A percentile compares a stretch with the other conserved stretches of the same genome.
These are phyloP conservation scores for Edolisoma coerulescens DNA, from an alignment of 2,113 vertebrate species.

Conservation along the genomic window DNA sequence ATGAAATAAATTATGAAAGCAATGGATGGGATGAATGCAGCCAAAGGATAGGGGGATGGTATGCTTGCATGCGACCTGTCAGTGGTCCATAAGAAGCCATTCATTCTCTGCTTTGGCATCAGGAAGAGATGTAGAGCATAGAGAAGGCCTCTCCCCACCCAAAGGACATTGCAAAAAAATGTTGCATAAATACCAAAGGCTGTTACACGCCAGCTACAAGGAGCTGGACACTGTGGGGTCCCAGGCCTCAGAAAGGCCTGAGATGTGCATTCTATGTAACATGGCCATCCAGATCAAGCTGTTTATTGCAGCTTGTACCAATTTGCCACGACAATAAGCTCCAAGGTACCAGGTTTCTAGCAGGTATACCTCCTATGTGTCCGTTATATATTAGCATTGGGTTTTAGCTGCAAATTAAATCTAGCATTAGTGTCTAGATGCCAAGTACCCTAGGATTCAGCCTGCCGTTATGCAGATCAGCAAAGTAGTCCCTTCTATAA, in stretches of 20 bases:
- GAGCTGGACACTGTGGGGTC: not conserved
- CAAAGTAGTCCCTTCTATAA: not conserved
- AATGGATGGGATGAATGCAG: not conserved
- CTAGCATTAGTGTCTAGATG: not conserved
- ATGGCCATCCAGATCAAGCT: not conserved
- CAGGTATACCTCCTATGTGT: not conserved
- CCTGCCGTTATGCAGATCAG: not conserved
- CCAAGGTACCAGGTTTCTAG: not conserved
- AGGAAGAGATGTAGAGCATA: not conserved
- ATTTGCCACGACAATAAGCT: not conserved
- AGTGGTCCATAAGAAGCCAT: not conserved
- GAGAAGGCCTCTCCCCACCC: not conserved
- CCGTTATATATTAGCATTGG: not conserved
- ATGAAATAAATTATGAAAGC: not conserved
- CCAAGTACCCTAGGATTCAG: not conserved
- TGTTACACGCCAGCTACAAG: not conserved
- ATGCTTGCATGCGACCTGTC: not conserved
- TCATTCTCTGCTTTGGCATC: not conserved
- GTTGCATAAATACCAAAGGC: not conserved
- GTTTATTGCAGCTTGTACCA: not conserved
- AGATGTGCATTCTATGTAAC: not conserved
- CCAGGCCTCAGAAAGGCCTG: not conserved
- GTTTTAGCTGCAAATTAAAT: not conserved
- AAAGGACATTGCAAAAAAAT: not conserved
- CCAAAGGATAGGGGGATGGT: not conserved